These are phyloP conservation scores for Kryptolebias ocellatus DNA, from an alignment of 2,797 vertebrate species.

Conservation along the genomic window DNA sequence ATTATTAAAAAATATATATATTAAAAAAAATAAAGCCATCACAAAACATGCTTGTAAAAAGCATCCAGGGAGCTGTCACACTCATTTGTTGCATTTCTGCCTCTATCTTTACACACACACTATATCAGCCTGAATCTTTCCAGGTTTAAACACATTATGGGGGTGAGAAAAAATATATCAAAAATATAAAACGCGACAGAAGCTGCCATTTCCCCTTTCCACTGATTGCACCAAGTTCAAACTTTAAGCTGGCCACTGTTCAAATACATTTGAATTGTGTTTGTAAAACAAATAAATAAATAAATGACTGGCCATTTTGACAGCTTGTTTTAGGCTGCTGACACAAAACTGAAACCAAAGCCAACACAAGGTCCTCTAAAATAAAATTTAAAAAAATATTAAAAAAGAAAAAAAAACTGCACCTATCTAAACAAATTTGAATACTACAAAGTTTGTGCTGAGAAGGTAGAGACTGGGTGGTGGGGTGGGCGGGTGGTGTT, in stretches of 20 bases:
- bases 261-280: conserved; percentile 20
- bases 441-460: conserved; percentile 79
- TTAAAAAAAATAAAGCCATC: conserved; percentile 31
- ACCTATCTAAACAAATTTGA: conserved; percentile 70
- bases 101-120: background rate
- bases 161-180: background rate
- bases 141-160: conserved; percentile 20
- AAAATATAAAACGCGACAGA: too few species aligned
- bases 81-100: conserved; percentile 29
- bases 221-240: background rate
- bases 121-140: conserved; percentile 26
- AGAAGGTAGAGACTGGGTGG: conserved; percentile 61
- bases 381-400: conserved; percentile 25
- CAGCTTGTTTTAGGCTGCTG: conserved; percentile 44
- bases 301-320: conserved; percentile 26
- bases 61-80: conserved; percentile 30
- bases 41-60: conserved; percentile 46
- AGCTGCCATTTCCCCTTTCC: too few species aligned
- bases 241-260: background rate
- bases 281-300: conserved; percentile 7
- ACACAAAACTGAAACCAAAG: conserved; percentile 42
- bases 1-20: conserved; percentile 20
- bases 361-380: conserved; percentile 58
- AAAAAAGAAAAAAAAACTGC: conserved; percentile 52
- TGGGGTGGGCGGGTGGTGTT: conserved; percentile 55